Evolutionary conservation across 2,888 invertebrate species (phyloP).

Genomic region (Euzetes globulus): DNA sequence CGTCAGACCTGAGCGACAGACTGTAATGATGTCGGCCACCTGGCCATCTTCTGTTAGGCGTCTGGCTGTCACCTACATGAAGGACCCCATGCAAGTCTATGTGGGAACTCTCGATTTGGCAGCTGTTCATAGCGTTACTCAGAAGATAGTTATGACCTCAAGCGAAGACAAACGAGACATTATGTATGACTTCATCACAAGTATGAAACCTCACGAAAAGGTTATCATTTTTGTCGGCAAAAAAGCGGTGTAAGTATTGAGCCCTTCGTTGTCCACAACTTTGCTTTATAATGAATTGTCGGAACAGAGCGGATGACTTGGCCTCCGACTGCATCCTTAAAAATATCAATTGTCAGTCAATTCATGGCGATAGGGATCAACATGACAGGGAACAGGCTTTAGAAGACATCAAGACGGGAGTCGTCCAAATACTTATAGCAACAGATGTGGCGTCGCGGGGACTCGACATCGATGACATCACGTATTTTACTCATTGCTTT

Average conservation of each 20-base stretch:
- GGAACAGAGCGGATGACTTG: conserved; percentile 78
- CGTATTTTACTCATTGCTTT: conserved; percentile 50
- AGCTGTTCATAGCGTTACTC: conserved; percentile 78
- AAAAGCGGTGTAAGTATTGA: conserved; percentile 56
- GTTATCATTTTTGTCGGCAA: conserved; percentile 83
- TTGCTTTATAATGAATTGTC: neutral
- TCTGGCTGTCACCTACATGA: conserved; percentile 77
- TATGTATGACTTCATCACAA: conserved; percentile 60
- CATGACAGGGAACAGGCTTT: conserved; percentile 60
- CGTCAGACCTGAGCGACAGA: conserved; percentile 75
- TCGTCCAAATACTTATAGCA: conserved; percentile 74
- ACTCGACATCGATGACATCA: conserved; percentile 78
- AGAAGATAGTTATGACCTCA: conserved; percentile 65
- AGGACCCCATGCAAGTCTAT: conserved; percentile 78
- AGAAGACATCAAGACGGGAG: conserved; percentile 69
- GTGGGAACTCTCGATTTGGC: conserved; percentile 77
- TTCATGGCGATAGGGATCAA: conserved; percentile 84
- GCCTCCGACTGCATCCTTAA: conserved; percentile 66
- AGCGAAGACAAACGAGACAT: conserved; percentile 62
- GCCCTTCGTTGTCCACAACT: neutral
- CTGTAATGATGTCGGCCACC: conserved; percentile 93
- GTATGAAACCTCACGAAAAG: conserved; percentile 68
- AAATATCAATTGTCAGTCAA: conserved; percentile 64
- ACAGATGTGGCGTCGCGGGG: conserved; percentile 94
- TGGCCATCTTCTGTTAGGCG: conserved; percentile 84